phyloP scores from a whole-genome alignment of 2,888 invertebrate species.

The Mesorhabditis sp. region DNA sequence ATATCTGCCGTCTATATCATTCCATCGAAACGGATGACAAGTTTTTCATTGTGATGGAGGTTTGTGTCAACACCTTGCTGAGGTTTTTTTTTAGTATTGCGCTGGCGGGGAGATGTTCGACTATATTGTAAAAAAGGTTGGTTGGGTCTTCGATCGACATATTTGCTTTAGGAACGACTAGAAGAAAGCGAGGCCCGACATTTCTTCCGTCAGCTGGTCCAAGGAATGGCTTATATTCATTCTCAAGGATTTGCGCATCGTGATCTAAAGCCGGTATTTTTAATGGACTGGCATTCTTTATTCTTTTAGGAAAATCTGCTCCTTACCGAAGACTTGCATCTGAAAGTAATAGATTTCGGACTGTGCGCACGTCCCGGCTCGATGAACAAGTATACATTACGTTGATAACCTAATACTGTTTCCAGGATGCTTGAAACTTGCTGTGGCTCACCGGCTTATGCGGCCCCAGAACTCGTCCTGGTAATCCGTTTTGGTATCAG shows the following conservation, averaged over 20 bases:
- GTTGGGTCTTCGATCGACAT: constrained; percentile 65
- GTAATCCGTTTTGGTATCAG: constrained; percentile 25
- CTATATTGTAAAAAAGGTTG: constrained; percentile 75
- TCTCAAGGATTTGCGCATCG: constrained; percentile 74
- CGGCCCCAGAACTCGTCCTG: constrained; percentile 63
- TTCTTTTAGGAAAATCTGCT: constrained; percentile 72
- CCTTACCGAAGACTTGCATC: constrained; percentile 71
- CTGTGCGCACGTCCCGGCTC: constrained; percentile 71
- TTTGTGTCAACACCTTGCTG: constrained; percentile 37
- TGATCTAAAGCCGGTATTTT: constrained; percentile 75
- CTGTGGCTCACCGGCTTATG: constrained; percentile 63
- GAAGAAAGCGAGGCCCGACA: constrained; percentile 68
- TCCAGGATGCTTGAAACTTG: constrained; percentile 47
- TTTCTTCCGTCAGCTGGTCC: constrained; percentile 76
- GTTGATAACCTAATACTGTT: constrained; percentile 14
- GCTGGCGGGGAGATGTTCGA: constrained; percentile 80
- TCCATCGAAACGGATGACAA: constrained; percentile 74
- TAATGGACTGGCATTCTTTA: not conserved
- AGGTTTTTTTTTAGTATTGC: constrained; percentile 66
- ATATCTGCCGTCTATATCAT: constrained; percentile 76
- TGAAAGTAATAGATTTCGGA: constrained; percentile 80
- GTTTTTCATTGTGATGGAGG: constrained; percentile 76
- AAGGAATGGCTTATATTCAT: constrained; percentile 76
- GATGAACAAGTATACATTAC: not conserved
- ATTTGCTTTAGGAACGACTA: not conserved